Percentiles rank a stretch among this genome's conserved stretches.
These are phyloP conservation scores for Procambarus virginalis DNA, from an alignment of 1,140 invertebrate genomes.

Conservation along the genomic window DNA sequence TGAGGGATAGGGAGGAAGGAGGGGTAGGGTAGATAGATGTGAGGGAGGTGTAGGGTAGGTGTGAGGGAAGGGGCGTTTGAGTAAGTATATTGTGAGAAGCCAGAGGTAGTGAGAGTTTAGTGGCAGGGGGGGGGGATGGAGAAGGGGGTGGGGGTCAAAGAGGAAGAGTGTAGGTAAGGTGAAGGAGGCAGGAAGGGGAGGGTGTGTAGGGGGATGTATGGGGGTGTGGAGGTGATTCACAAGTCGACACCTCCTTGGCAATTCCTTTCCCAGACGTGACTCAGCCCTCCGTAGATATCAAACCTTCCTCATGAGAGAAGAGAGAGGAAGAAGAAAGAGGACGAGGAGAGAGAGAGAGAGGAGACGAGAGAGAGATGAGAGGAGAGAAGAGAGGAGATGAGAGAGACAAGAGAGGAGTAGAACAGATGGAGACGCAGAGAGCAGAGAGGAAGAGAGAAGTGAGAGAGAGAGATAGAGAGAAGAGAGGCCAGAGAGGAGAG, in stretches of 20 bases:
- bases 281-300: too few species aligned
- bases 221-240: not conserved
- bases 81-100: too few species aligned
- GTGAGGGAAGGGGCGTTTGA: not conserved
- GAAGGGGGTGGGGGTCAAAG: not conserved
- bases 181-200: not conserved
- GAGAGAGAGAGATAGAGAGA: conserved; percentile 15
- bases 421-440: not conserved
- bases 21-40: not conserved
- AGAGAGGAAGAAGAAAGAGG: not conserved
- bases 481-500: not conserved
- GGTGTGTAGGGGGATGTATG: not conserved
- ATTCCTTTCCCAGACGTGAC: not conserved
- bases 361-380: conserved; percentile 20
- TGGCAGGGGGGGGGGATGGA: not conserved
- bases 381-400: not conserved
- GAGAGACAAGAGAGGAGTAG: not conserved
- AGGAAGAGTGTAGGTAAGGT: not conserved
- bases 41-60: not conserved
- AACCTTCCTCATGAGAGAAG: too few species aligned
- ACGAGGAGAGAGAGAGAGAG: conserved; percentile 40
- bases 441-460: conserved; percentile 16
- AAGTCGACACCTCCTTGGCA: not conserved
- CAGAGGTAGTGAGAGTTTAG: too few species aligned
- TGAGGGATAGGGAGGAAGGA: too few species aligned